These are phyloP conservation scores for Bombus confusus DNA, from an alignment of 1,140 invertebrate genomes.

Conservation along the genomic window DNA sequence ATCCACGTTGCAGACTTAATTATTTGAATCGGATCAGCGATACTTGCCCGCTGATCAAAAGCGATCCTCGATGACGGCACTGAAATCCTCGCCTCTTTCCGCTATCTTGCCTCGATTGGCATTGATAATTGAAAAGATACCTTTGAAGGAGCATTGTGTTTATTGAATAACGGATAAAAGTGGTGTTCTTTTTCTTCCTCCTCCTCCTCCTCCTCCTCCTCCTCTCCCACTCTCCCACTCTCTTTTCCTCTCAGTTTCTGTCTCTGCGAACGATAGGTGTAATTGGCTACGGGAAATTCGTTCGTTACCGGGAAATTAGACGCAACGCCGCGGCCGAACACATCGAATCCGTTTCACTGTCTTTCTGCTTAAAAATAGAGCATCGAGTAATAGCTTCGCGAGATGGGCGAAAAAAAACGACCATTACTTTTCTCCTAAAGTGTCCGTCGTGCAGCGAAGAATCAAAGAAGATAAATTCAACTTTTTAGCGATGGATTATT, in stretches of 20 bases:
- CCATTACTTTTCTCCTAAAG: background rate
- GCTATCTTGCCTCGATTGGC: conserved; percentile 24
- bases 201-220: accelerated
- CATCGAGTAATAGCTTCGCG: background rate
- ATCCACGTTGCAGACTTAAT: conserved; percentile 47
- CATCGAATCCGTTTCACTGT: background rate
- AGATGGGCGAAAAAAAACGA: accelerated
- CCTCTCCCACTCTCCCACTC: background rate
- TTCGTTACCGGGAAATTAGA: background rate
- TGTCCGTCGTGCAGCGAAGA: background rate
- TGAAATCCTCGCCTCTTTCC: conserved; percentile 17
- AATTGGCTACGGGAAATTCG: background rate
- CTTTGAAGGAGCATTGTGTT: conserved; percentile 45
- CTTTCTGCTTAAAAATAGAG: background rate
- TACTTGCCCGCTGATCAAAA: conserved; percentile 35
- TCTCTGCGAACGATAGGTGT: background rate
- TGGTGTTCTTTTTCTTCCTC: background rate
- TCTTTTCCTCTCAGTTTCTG: too few relatives aligned
- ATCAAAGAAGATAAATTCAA: background rate
- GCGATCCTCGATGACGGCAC: conserved; percentile 19
- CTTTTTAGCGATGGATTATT: too few relatives aligned
- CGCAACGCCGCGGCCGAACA: background rate
- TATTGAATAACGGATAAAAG: conserved; percentile 34
- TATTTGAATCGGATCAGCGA: conserved; percentile 44
- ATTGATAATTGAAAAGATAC: conserved; percentile 39